A percentile compares a stretch with the other conserved stretches of the same genome.
phyloP scores from a whole-genome alignment of 1,140 invertebrate species.

The Tetramorium alpestre region DNA sequence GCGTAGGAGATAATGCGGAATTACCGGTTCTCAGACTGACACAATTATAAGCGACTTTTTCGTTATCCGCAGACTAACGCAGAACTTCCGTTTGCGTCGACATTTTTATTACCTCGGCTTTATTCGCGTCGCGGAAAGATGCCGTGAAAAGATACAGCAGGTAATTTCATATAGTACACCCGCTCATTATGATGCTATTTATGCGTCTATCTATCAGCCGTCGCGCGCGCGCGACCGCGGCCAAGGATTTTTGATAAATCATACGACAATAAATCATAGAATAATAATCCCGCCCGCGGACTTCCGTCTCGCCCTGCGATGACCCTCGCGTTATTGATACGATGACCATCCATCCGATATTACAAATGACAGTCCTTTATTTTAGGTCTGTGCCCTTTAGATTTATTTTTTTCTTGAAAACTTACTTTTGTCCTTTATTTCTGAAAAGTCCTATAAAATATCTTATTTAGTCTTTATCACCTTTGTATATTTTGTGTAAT shows the following conservation, averaged over 20 bases:
- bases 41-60: neutral
- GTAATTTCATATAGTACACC: conserved; percentile 16
- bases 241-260: conserved; percentile 35
- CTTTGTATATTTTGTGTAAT: too few species aligned
- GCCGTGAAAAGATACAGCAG: neutral
- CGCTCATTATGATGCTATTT: neutral
- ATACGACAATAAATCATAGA: conserved; percentile 19
- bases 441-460: too few species aligned
- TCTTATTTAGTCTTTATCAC: too few species aligned
- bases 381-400: too few species aligned
- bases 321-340: neutral
- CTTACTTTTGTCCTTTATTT: too few species aligned
- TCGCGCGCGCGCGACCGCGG: neutral
- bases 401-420: too few species aligned
- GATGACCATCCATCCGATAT: neutral
- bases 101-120: neutral
- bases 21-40: neutral
- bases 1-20: too few species aligned
- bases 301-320: neutral
- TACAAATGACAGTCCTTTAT: too few species aligned
- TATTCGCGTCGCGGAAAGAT: conserved; percentile 6
- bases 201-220: neutral
- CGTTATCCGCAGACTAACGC: neutral
- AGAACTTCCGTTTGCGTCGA: neutral
- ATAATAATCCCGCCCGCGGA: neutral